A percentile compares a stretch with the other conserved stretches of the same genome.
These are phyloP conservation scores for Mimumesa dahlbomi DNA, from an alignment of 2,888 invertebrate genomes.

Conservation along the genomic window DNA sequence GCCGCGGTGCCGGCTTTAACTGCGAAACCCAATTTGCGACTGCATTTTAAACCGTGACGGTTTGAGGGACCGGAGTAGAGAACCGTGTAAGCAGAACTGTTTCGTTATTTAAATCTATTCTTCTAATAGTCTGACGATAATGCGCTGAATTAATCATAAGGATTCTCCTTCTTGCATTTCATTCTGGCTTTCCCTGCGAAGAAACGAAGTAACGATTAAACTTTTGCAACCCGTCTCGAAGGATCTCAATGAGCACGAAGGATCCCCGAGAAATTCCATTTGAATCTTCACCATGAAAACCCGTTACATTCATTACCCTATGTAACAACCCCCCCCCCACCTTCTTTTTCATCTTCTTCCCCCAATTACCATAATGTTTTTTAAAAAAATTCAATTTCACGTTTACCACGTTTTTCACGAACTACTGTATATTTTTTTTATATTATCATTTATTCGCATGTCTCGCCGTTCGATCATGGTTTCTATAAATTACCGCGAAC, in stretches of 20 bases:
- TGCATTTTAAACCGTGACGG: conserved; percentile 37
- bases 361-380: too few relatives aligned
- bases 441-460: too few relatives aligned
- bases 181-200: conserved; percentile 36
- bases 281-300: too few relatives aligned
- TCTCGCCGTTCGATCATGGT: too few relatives aligned
- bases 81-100: conserved; percentile 64
- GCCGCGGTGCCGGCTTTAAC: conserved; percentile 9
- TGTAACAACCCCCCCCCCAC: too few relatives aligned
- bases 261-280: too few relatives aligned
- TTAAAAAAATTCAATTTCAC: too few relatives aligned
- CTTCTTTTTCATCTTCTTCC: too few relatives aligned
- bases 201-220: conserved; percentile 58
- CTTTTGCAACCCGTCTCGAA: conserved; percentile 35
- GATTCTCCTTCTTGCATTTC: conserved; percentile 43
- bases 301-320: too few relatives aligned
- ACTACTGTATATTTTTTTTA: too few relatives aligned
- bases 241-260: conserved; percentile 5
- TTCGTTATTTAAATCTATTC: conserved; percentile 67
- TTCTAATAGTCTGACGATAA: conserved; percentile 58
- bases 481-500: too few relatives aligned
- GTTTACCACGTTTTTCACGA: too few relatives aligned
- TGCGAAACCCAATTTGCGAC: conserved; percentile 48
- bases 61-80: conserved; percentile 45
- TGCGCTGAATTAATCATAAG: conserved; percentile 68